Evolutionary conservation across 2,888 invertebrate genomes (phyloP).

Genomic region (Coremacera marginata): DNA sequence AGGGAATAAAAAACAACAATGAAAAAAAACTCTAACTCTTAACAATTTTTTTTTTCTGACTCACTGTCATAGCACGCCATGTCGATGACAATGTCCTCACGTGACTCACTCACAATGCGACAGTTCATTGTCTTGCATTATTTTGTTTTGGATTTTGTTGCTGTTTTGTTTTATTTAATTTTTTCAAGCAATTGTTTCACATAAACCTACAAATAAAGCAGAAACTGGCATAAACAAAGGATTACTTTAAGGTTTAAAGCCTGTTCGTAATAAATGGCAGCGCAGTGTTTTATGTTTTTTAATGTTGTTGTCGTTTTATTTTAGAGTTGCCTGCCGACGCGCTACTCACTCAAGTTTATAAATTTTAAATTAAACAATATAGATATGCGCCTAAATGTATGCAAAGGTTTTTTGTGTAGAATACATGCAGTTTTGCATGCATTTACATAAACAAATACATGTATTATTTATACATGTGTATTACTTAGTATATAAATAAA

Average conservation of each 20-base stretch:
- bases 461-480: not conserved
- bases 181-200: not conserved
- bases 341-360: not conserved
- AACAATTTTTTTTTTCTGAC: not conserved
- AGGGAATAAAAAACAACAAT: not conserved
- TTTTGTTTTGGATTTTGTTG: not conserved
- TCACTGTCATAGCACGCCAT: not conserved
- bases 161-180: not conserved
- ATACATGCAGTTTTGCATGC: not conserved
- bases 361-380: slow-evolving; percentile 1
- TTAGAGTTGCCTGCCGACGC: not conserved
- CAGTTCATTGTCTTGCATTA: slow-evolving; percentile 9
- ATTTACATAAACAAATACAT: not conserved
- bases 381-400: slow-evolving; percentile 1
- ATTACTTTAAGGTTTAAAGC: not conserved
- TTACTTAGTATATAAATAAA: too few species aligned
- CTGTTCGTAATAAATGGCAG: not conserved
- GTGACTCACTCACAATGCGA: slow-evolving; percentile 3
- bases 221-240: not conserved
- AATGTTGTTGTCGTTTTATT: not conserved
- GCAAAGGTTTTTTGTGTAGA: not conserved
- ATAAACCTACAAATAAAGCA: not conserved
- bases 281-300: not conserved
- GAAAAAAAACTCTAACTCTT: not conserved
- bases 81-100: not conserved